These are phyloP conservation scores for Torymus texanus DNA, from an alignment of 2,888 invertebrate genomes.

Conservation along the genomic window DNA sequence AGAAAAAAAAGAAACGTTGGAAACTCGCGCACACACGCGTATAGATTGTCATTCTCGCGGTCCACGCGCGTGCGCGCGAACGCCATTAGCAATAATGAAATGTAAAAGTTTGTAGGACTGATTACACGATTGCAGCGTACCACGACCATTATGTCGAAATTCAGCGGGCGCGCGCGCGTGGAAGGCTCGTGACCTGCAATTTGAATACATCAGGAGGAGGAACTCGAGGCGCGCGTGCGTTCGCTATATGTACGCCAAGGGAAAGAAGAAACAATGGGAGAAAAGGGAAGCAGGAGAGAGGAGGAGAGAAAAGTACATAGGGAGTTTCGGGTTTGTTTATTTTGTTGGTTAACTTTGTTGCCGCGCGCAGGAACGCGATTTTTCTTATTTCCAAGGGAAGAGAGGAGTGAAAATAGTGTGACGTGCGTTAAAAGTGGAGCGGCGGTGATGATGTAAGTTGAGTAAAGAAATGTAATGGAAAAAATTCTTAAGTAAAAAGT, in stretches of 20 bases:
- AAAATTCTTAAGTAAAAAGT: too few relatives aligned
- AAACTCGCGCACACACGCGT: neutral
- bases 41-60: neutral
- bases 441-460: too few relatives aligned
- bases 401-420: too few relatives aligned
- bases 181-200: conserved; percentile 54
- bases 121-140: conserved; percentile 50
- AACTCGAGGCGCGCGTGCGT: too few relatives aligned
- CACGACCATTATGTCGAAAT: conserved; percentile 53
- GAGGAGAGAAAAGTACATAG: neutral
- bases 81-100: conserved; percentile 48
- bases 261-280: conserved; percentile 31
- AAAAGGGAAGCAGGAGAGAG: neutral
- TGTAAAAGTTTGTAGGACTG: conserved; percentile 56
- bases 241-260: too few relatives aligned
- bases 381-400: too few relatives aligned
- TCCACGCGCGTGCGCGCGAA: neutral
- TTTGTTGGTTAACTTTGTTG: too few relatives aligned
- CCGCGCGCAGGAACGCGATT: too few relatives aligned
- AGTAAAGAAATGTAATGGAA: too few relatives aligned
- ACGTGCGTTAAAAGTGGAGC: too few relatives aligned
- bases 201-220: conserved; percentile 53
- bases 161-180: conserved; percentile 27
- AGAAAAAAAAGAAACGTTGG: too few relatives aligned
- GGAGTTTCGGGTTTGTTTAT: too few relatives aligned